Evolutionary conservation across 2,797 vertebrate species (phyloP).

Genomic region (Gymnothorax reevesii): DNA sequence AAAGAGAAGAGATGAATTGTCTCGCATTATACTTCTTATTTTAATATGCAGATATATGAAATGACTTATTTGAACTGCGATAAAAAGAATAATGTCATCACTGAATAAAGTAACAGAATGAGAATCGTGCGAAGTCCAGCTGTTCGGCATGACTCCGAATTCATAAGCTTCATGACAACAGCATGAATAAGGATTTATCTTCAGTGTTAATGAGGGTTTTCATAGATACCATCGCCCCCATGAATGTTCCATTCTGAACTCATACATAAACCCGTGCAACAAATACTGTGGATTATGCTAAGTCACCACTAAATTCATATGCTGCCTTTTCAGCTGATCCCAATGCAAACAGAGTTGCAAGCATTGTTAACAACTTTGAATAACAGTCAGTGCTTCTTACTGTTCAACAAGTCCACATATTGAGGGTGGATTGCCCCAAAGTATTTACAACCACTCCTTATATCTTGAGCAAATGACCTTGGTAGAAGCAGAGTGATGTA

Average conservation of each 20-base stretch:
- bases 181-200: neutral
- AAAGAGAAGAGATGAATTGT: neutral
- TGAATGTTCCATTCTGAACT: neutral
- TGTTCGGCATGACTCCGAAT: neutral
- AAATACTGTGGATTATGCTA: neutral
- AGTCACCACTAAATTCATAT: neutral
- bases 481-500: neutral
- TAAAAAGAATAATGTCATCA: neutral
- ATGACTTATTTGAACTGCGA: neutral
- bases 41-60: neutral
- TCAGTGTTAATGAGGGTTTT: neutral
- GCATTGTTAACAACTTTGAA: neutral
- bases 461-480: neutral
- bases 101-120: neutral
- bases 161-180: neutral
- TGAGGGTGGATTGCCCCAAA: neutral
- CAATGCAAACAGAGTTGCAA: neutral
- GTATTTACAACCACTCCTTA: neutral
- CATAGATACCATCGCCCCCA: too few species aligned
- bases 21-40: neutral
- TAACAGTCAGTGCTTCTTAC: neutral
- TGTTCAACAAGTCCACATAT: neutral
- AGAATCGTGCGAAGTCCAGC: neutral
- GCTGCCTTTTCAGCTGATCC: neutral
- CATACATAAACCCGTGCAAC: neutral